These are phyloP conservation scores for Spea hammondii DNA, from an alignment of 2,797 vertebrate species.

Conservation along the genomic window DNA sequence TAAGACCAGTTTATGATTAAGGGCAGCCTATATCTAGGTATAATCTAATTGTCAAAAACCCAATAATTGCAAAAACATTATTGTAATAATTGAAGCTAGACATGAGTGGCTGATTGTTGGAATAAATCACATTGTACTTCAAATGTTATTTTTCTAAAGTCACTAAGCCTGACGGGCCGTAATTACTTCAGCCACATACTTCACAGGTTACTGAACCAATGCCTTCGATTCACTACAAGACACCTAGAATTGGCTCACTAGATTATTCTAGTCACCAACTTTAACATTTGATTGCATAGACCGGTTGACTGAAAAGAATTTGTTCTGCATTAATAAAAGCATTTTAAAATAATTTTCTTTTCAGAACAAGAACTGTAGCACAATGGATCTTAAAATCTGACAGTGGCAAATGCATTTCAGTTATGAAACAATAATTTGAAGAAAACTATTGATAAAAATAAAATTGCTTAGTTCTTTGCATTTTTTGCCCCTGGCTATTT, in stretches of 20 bases:
- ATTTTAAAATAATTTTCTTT: constrained; percentile 29
- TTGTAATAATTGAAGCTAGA: constrained; percentile 37
- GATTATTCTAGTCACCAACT: not conserved
- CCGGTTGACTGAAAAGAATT: constrained; percentile 32
- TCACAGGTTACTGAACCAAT: constrained; percentile 46
- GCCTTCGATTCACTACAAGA: constrained; percentile 11
- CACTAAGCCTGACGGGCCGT: constrained; percentile 34
- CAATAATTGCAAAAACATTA: constrained; percentile 38
- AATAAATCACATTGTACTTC: constrained; percentile 38
- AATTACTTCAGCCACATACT: constrained; percentile 44
- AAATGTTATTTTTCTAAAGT: constrained; percentile 47
- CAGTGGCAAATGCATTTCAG: not conserved
- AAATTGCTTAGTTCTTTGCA: not conserved
- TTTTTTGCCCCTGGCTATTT: not conserved
- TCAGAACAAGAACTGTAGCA: constrained; percentile 26
- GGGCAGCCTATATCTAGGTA: too few relatives aligned
- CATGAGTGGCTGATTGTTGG: constrained; percentile 41
- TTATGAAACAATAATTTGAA: not conserved
- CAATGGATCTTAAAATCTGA: constrained; percentile 15
- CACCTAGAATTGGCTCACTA: constrained; percentile 17
- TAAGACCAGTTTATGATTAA: too few relatives aligned
- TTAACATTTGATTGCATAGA: constrained; percentile 1
- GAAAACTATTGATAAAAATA: not conserved
- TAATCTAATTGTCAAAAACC: not conserved
- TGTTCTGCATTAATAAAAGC: constrained; percentile 40